Conservation (phyloP, 1,140 invertebrate genomes). For the Hyposmocoma kahamanoa region DNA sequence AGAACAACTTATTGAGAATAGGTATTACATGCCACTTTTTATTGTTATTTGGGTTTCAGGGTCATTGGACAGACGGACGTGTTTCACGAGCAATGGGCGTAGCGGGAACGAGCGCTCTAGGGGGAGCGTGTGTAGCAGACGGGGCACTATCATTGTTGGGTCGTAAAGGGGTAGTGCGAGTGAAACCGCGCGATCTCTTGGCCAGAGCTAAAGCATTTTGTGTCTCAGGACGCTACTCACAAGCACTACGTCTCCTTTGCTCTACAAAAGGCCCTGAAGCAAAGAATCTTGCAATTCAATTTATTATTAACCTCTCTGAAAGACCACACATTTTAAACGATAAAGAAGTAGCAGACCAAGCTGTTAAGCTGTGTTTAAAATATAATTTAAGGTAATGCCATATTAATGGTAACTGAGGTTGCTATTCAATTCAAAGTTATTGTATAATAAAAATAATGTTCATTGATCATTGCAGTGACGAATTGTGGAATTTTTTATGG, state of each 20-base stretch:
- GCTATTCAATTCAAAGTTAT: too few species aligned
- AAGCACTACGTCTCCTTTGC: conserved; percentile 68
- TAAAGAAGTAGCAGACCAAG: conserved; percentile 46
- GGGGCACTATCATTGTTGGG: conserved; percentile 91
- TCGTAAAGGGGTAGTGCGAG: conserved; percentile 87
- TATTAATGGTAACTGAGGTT: too few species aligned
- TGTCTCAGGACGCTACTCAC: conserved; percentile 76
- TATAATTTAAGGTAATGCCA: conserved; percentile 47
- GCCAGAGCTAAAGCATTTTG: conserved; percentile 42
- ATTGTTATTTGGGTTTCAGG: conserved; percentile 76
- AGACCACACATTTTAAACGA: conserved; percentile 44
- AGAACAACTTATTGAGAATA: too few species aligned
- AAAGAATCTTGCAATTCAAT: conserved; percentile 30
- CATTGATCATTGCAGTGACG: conserved; percentile 40
- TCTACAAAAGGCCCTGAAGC: conserved; percentile 33
- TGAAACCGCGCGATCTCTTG: conserved; percentile 80
- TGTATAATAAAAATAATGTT: too few species aligned
- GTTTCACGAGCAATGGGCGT: conserved; percentile 76
- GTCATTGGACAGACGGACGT: conserved; percentile 81
- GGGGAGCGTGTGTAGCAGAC: conserved; percentile 88
- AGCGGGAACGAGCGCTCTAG: conserved; percentile 72
- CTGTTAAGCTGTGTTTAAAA: conserved; percentile 50
- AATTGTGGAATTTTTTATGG: conserved; percentile 53
- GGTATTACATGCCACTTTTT: too few species aligned
- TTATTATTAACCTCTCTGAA: conserved; percentile 39